These are phyloP conservation scores for Ictalurus furcatus DNA, from an alignment of 2,113 vertebrate genomes.

Conservation along the genomic window DNA sequence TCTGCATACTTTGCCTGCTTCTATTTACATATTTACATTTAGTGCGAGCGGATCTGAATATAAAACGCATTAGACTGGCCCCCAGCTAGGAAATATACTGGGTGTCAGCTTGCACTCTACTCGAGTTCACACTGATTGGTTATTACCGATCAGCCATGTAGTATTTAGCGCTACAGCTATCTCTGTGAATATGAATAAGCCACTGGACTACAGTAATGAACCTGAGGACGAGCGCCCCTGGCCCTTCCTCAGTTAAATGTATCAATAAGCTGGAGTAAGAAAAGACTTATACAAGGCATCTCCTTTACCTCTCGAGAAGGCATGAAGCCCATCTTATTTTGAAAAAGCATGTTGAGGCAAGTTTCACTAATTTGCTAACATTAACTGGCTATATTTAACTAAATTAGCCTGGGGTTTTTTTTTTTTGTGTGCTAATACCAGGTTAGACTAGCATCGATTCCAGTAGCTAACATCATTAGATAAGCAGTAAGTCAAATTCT, in stretches of 20 bases:
- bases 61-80: conserved; percentile 68
- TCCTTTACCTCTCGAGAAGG: not conserved
- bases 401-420: not conserved
- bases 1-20: conserved; percentile 60
- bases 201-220: not conserved
- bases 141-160: conserved; percentile 56
- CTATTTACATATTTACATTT: conserved; percentile 55
- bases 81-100: conserved; percentile 62
- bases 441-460: not conserved
- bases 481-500: not conserved
- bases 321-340: too few relatives aligned
- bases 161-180: not conserved
- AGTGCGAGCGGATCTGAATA: conserved; percentile 64
- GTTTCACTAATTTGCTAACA: not conserved
- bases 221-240: not conserved
- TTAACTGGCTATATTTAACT: not conserved
- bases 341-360: too few relatives aligned
- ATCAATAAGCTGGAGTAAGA: not conserved
- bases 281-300: not conserved
- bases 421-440: not conserved
- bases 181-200: not conserved
- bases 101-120: conserved; percentile 66
- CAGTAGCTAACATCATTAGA: not conserved
- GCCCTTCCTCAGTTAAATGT: not conserved
- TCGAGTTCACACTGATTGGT: conserved; percentile 65